Evolutionary conservation across 64 coral and sea anemone genomes (phyloP).

Genomic region (Porites lutea): DNA sequence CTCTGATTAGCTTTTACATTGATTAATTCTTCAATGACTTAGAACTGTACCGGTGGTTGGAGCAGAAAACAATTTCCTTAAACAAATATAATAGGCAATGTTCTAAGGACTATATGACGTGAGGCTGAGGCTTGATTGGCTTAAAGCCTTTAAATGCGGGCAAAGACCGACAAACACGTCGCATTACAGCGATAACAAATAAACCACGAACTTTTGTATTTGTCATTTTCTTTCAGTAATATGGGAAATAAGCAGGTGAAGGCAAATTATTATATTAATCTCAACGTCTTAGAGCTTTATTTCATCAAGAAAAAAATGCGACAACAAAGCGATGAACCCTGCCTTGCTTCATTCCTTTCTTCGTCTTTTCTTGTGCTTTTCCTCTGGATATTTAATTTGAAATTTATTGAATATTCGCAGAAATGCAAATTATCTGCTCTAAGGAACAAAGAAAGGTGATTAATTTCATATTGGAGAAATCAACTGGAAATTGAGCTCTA

Average conservation of each 20-base stretch:
- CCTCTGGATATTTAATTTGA: conserved; percentile 11
- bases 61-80: conserved; percentile 7
- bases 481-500: neutral
- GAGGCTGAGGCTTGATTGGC: neutral
- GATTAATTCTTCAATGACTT: neutral
- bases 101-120: neutral
- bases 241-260: conserved; percentile 43
- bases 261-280: neutral
- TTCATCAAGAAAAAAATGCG: neutral
- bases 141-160: conserved; percentile 4
- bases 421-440: neutral
- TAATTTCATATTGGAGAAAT: neutral
- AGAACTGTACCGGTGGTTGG: neutral
- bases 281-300: neutral
- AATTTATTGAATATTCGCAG: neutral
- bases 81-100: conserved; percentile 29
- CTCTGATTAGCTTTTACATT: conserved; percentile 15
- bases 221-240: neutral
- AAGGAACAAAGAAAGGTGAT: neutral
- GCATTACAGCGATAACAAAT: conserved; percentile 14
- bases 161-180: conserved; percentile 22
- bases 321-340: neutral
- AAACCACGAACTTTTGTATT: neutral
- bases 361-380: neutral
- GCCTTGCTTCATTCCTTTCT: neutral